Percentiles rank a stretch among this genome's conserved stretches.
phyloP scores from a whole-genome alignment of 2,888 invertebrate genomes.

The Priocnemis perturbator region DNA sequence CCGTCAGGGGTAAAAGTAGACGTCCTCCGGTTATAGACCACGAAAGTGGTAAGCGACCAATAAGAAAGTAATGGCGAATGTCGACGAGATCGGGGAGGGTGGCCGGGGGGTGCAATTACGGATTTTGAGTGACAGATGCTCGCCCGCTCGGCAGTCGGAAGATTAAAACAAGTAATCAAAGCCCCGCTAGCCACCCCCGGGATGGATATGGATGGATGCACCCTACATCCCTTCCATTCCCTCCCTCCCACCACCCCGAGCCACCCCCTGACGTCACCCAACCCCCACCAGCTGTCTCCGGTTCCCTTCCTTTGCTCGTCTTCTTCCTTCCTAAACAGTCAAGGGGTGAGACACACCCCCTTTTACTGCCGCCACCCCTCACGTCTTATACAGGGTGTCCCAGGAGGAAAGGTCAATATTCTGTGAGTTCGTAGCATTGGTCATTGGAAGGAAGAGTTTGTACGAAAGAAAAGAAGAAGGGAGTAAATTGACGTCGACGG shows the following conservation, averaged over 20 bases:
- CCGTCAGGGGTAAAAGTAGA: background rate
- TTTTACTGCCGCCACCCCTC: conserved; percentile 12
- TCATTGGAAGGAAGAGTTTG: no score
- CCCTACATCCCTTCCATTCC: conserved; percentile 30
- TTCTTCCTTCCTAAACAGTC: conserved; percentile 39
- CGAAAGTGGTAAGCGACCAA: conserved; percentile 62
- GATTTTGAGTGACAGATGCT: conserved; percentile 75
- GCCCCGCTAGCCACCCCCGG: conserved; percentile 68
- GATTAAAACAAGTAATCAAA: conserved; percentile 76
- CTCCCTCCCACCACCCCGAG: conserved; percentile 27
- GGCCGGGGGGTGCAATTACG: conserved; percentile 70
- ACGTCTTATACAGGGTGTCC: conserved; percentile 13
- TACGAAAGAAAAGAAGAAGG: no score
- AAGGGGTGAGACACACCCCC: conserved; percentile 35
- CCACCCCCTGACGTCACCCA: conserved; percentile 23
- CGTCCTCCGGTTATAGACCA: conserved; percentile 29
- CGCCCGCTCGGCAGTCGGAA: conserved; percentile 73
- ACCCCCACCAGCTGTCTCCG: conserved; percentile 41
- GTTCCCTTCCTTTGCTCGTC: conserved; percentile 42
- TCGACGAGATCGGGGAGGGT: conserved; percentile 23
- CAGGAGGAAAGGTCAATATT: no score
- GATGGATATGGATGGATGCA: conserved; percentile 73
- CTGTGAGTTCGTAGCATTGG: no score
- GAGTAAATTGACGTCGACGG: no score
- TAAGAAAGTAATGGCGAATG: conserved; percentile 62